These are phyloP conservation scores for Lindbergichthys nudifrons DNA, from an alignment of 2,797 vertebrate genomes.

Conservation along the genomic window DNA sequence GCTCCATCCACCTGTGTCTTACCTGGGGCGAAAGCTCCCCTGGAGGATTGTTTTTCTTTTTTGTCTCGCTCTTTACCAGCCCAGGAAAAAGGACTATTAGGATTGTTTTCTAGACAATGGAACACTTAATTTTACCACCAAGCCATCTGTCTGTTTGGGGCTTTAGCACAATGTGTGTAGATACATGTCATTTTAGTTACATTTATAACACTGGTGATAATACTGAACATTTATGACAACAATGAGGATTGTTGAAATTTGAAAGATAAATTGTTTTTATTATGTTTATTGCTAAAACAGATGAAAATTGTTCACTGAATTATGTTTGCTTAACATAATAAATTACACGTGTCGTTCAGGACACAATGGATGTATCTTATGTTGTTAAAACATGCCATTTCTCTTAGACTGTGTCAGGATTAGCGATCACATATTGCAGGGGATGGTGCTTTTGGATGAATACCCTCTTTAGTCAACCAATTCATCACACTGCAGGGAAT, in stretches of 20 bases:
- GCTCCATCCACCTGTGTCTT: conserved; percentile 95
- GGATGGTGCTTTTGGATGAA: conserved; percentile 85
- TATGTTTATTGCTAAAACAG: too few relatives aligned
- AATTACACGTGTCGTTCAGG: conserved; percentile 42
- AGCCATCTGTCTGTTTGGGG: conserved; percentile 14
- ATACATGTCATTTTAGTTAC: conserved; percentile 27
- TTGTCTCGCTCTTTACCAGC: conserved; percentile 59
- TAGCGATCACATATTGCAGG: conserved; percentile 80
- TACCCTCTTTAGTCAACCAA: conserved; percentile 88
- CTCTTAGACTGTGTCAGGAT: conserved; percentile 74
- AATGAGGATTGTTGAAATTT: conserved; percentile 4
- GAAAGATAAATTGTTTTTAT: background rate
- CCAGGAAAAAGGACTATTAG: conserved; percentile 60
- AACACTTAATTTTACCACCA: conserved; percentile 42
- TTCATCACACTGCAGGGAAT: conserved; percentile 90
- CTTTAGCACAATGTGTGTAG: background rate
- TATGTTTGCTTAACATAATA: conserved; percentile 22
- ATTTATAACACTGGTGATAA: background rate
- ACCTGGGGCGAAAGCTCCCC: conserved; percentile 90
- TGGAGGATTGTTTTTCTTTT: conserved; percentile 74
- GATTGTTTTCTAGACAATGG: conserved; percentile 74
- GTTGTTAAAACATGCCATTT: conserved; percentile 56
- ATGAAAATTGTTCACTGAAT: too few relatives aligned
- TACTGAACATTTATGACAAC: conserved; percentile 17
- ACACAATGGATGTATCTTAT: conserved; percentile 42